These are phyloP conservation scores for Anoplolepis gracilipes DNA, from an alignment of 1,140 invertebrate species.

Conservation along the genomic window DNA sequence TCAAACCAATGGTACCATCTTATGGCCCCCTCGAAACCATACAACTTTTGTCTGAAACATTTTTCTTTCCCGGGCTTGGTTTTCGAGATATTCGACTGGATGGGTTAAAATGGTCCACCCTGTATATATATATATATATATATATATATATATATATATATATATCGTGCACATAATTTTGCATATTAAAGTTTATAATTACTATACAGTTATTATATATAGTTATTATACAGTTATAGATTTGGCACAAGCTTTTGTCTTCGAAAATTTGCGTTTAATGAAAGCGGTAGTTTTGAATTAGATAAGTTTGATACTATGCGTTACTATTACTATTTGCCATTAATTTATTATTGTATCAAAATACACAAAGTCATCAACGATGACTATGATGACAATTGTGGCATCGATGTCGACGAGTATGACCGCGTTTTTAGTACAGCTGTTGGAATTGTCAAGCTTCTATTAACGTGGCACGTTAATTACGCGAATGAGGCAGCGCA, in stretches of 20 bases:
- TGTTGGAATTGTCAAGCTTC: conserved; percentile 33
- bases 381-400: not conserved
- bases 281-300: not conserved
- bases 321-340: not conserved
- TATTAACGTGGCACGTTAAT: conserved; percentile 39
- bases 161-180: too few species aligned
- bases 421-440: conserved; percentile 11
- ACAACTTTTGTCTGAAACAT: too few species aligned
- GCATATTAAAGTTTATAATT: not conserved
- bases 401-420: not conserved
- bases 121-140: too few species aligned
- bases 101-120: too few species aligned
- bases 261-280: not conserved
- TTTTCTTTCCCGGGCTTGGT: too few species aligned
- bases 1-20: too few species aligned
- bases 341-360: conserved; percentile 6
- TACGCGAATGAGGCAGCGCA: conserved; percentile 10
- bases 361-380: not conserved
- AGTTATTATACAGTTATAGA: too few species aligned
- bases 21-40: too few species aligned
- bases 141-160: too few species aligned
- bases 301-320: not conserved
- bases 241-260: not conserved
- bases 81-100: too few species aligned
- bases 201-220: too few species aligned